Conservation (phyloP, 2,113 vertebrate species). For the Ptyas mucosa region DNA sequence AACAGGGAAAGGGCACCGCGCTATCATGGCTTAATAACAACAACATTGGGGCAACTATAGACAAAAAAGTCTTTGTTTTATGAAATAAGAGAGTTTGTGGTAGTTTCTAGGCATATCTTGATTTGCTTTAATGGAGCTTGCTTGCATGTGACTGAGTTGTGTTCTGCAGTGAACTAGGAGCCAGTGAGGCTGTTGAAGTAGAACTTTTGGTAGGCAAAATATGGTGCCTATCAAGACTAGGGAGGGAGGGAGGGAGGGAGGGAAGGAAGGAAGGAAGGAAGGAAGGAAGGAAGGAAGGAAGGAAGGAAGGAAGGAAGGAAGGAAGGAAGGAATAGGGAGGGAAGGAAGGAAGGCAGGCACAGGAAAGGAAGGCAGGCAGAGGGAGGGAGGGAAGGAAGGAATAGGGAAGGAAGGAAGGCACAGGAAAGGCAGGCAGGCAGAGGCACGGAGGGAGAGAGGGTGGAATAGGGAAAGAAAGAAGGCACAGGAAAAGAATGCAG, state of each 20-base stretch:
- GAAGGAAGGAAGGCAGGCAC: too few species aligned
- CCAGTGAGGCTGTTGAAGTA: not conserved
- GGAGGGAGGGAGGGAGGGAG: not conserved
- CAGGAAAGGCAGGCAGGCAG: too few species aligned
- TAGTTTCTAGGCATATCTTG: not conserved
- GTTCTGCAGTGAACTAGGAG: not conserved
- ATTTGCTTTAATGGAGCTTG: not conserved
- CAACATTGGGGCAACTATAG: not conserved
- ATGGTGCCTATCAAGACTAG: not conserved
- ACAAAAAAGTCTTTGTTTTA: not conserved
- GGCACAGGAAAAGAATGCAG: not conserved
- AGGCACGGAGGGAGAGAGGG: fast-evolving
- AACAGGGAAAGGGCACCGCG: constrained; percentile 33
- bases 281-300: too few species aligned
- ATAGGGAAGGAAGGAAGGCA: too few species aligned
- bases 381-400: too few species aligned
- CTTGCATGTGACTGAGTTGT: too few species aligned
- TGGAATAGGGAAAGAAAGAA: too few species aligned
- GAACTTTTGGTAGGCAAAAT: not conserved
- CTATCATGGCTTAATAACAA: not conserved
- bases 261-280: not conserved
- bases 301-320: too few species aligned
- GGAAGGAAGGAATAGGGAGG: too few species aligned
- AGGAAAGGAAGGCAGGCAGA: too few species aligned
- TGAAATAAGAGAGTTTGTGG: not conserved